A percentile compares a stretch with the other conserved stretches of the same genome.
Evolutionary conservation across 2,888 invertebrate genomes (phyloP).

Genomic region (Conomelus anceps): DNA sequence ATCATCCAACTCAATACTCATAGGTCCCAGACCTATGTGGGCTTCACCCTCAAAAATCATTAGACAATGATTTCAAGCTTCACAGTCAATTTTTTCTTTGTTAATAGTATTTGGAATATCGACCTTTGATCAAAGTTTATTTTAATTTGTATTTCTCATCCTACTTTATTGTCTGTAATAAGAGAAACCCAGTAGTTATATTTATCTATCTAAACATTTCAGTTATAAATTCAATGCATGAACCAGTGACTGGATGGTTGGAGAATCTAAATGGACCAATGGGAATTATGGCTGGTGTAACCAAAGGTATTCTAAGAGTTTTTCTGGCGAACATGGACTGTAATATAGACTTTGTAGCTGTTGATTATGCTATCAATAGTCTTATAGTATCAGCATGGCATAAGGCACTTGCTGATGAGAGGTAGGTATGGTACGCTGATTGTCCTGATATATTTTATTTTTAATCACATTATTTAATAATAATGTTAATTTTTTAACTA

Average conservation of each 20-base stretch:
- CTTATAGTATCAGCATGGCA: conserved; percentile 32
- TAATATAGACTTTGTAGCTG: conserved; percentile 29
- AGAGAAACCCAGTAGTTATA: too few species aligned
- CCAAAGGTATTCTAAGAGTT: conserved; percentile 30
- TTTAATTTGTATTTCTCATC: too few species aligned
- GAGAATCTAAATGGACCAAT: conserved; percentile 45
- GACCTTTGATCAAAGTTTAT: too few species aligned
- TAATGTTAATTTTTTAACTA: too few species aligned
- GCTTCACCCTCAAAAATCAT: too few species aligned
- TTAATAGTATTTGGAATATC: too few species aligned
- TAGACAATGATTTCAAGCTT: too few species aligned
- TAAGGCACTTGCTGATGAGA: conserved; percentile 19
- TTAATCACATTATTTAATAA: not conserved
- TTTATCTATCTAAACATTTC: too few species aligned
- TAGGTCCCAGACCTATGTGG: too few species aligned
- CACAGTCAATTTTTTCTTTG: too few species aligned
- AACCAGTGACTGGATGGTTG: conserved; percentile 45
- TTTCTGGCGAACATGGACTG: conserved; percentile 18
- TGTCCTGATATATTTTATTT: not conserved
- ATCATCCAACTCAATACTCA: too few species aligned
- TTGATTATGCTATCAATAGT: conserved; percentile 32
- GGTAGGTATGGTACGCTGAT: conserved; percentile 15
- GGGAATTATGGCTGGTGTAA: conserved; percentile 34
- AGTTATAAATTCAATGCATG: conserved; percentile 41
- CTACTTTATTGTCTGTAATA: too few species aligned